Conservation (phyloP, 2,113 vertebrate genomes). For the Lasiurus cinereus region DNA sequence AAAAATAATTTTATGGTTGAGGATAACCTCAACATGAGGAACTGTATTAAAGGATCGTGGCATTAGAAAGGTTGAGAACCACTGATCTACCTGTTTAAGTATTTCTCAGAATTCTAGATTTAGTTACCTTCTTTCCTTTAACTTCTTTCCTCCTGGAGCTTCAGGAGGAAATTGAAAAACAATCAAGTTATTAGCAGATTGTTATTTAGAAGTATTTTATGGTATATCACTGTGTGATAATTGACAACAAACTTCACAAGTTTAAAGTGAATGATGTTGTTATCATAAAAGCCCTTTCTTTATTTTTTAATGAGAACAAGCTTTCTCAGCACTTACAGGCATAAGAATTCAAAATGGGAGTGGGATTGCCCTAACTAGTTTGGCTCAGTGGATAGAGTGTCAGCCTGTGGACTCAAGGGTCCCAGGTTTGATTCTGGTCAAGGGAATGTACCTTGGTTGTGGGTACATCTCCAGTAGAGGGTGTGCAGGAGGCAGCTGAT, state of each 20-base stretch:
- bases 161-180: neutral
- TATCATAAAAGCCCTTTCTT: neutral
- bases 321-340: neutral
- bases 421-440: too few species aligned
- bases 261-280: neutral
- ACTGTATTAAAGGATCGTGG: too few species aligned
- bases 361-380: neutral
- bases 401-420: too few species aligned
- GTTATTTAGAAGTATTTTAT: neutral
- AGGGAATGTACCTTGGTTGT: too few species aligned
- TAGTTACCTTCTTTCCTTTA: neutral
- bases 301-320: constrained; percentile 1
- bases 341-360: neutral
- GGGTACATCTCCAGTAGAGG: too few species aligned
- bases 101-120: neutral
- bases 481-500: too few species aligned
- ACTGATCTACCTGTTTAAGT: neutral
- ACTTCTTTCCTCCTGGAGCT: neutral
- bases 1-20: too few species aligned
- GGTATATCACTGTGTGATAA: neutral
- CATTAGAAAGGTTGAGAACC: too few species aligned
- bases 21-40: too few species aligned
- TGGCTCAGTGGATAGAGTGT: too few species aligned
- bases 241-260: neutral
- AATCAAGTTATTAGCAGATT: neutral